Conservation (phyloP, 1,140 invertebrate genomes). For the Stratiolaelaps scimitus region DNA sequence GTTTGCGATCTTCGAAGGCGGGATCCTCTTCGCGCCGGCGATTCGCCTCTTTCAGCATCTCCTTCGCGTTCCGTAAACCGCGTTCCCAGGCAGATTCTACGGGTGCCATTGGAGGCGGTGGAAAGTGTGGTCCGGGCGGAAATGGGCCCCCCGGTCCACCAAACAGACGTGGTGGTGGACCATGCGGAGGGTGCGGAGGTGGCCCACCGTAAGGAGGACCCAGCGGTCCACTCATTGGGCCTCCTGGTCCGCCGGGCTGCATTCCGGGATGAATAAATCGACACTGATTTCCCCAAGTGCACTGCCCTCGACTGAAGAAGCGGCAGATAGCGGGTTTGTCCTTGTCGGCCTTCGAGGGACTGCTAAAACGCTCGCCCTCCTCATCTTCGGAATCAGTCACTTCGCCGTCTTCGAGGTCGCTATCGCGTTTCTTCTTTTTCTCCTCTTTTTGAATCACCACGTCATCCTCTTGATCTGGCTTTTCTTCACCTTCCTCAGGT, state of each 20-base stretch:
- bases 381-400: constrained; percentile 22
- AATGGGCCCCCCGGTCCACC: not conserved
- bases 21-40: constrained; percentile 25
- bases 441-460: not conserved
- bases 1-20: constrained; percentile 17
- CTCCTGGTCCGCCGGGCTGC: no score
- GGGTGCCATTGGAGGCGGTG: constrained; percentile 7
- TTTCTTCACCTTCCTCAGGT: not conserved
- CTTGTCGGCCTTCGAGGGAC: not conserved
- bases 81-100: constrained; percentile 15
- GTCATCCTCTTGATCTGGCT: not conserved
- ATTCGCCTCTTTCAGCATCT: constrained; percentile 16
- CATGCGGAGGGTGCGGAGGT: not conserved
- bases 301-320: constrained; percentile 18
- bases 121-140: not conserved
- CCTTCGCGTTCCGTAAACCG: constrained; percentile 10
- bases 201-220: not conserved
- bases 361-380: not conserved
- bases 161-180: not conserved
- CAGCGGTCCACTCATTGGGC: no score
- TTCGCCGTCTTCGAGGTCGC: constrained; percentile 25
- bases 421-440: not conserved
- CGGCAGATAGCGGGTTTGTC: constrained; percentile 7
- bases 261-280: constrained; percentile 14
- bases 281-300: constrained; percentile 23